These are phyloP conservation scores for Metallyticus violacea DNA, from an alignment of 2,888 invertebrate species.

Conservation along the genomic window DNA sequence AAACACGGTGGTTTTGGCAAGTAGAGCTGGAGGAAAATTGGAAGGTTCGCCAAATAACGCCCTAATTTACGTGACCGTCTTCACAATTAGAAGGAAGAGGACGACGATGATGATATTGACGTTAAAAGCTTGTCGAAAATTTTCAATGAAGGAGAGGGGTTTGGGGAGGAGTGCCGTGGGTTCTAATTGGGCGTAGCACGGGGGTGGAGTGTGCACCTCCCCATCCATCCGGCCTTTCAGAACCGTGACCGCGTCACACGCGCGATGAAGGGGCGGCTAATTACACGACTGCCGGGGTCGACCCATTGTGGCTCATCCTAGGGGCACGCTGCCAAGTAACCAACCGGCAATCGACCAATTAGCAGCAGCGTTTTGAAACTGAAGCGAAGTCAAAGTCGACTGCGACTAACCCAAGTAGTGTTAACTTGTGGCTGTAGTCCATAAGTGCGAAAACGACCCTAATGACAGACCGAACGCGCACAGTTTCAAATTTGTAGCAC, in stretches of 20 bases:
- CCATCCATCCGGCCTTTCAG: neutral
- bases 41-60: neutral
- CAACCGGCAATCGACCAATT: slow-evolving; percentile 21
- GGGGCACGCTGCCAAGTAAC: slow-evolving; percentile 15
- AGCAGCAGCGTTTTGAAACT: neutral
- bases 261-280: neutral
- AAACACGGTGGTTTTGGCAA: neutral
- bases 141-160: neutral
- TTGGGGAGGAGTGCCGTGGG: neutral
- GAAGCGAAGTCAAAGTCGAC: neutral
- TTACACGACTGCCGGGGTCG: neutral
- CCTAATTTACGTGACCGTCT: neutral
- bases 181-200: slow-evolving; percentile 8
- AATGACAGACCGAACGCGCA: neutral
- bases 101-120: slow-evolving; percentile 7
- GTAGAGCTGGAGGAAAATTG: neutral
- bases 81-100: neutral
- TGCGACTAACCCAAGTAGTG: neutral
- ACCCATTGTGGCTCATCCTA: neutral
- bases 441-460: neutral
- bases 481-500: no score
- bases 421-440: neutral
- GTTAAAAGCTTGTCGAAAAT: slow-evolving; percentile 1
- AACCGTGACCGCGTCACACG: neutral
- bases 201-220: neutral